Base-by-base conservation (phyloP, 2,888 invertebrate species). In the Allygus modestus region DNA sequence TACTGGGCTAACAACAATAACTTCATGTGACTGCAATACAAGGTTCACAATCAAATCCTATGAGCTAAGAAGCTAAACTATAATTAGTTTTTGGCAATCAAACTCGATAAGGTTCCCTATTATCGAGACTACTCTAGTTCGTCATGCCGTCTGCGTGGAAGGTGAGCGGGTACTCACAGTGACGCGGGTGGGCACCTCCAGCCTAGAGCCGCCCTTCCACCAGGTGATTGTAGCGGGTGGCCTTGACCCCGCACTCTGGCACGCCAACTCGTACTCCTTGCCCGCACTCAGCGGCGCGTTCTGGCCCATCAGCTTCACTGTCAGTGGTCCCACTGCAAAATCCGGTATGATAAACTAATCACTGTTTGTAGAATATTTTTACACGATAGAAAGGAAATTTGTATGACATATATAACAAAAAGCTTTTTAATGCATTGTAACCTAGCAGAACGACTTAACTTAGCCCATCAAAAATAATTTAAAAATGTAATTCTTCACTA, bases 191-290 rank as follows among this genome's bases (percentile, higher is more conserved):
- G 93, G 93, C 88, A 92, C 93, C 91, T 95, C 92, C 87, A 93
- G 92, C 15, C 92, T 91, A 15, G 73, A 65, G 89, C 94, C 94
- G 81, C 94, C 95, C 90, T 94, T 95, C 93, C 94, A 94, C 95
- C 95, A 95, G 82, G 94, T 94, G 89, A 96, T 94, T 88, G 93
- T 92, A 23, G 96, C 95, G 26, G 93, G 92, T 61, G 95, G 95
- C 88, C 95, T 92, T 81, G 95, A 94, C 69, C 96, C 96, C 85
- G 94, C 93, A 77, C 95, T 94, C 89, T 94, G 93, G 90, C 96
- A 96, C 88, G 92, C 93, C 87, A 96, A 91, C 90, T 94, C 94
- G 91, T 95, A 95, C 87, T 93, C 92, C 89, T 92, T 93, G 86
- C 94, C 94, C 33, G 95, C 95, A 85, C 95, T 95, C 88, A 96